Evolutionary conservation across 1,140 invertebrate genomes (phyloP).

Genomic region (Dermatophagoides farinae): DNA sequence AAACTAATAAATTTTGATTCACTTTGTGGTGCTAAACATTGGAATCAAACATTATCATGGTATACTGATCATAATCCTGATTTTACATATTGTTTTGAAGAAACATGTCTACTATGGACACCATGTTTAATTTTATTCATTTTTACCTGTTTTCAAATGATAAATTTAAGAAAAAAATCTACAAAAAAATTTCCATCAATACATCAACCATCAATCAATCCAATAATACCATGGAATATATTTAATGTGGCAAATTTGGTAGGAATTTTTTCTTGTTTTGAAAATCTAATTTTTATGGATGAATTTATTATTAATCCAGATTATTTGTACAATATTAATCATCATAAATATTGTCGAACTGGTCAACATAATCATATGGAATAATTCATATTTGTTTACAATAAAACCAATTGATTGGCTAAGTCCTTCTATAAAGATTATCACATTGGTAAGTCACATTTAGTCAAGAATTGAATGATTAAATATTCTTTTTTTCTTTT

Average conservation of each 20-base stretch:
- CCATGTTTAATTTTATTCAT: conserved; percentile 69
- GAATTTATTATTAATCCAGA: no score
- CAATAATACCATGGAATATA: neutral
- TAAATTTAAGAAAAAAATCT: neutral
- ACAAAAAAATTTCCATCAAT: neutral
- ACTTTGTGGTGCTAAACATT: neutral
- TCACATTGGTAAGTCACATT: neutral
- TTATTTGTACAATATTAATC: no score
- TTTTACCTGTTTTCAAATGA: conserved; percentile 20
- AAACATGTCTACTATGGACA: conserved; percentile 61
- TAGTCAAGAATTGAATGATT: neutral
- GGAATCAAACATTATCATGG: conserved; percentile 50
- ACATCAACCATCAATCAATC: neutral
- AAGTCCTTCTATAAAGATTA: neutral
- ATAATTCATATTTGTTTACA: neutral
- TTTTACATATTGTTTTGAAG: conserved; percentile 65
- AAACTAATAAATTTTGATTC: neutral
- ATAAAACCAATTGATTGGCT: neutral
- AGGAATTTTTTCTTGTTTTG: no score
- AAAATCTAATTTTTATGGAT: no score
- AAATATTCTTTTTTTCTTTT: neutral
- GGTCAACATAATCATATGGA: neutral
- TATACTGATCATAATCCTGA: conserved; percentile 49
- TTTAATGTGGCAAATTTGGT: no score
- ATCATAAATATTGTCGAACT: neutral